Conservation (phyloP, 2,797 vertebrate species). For the Syndactyla subalaris region DNA sequence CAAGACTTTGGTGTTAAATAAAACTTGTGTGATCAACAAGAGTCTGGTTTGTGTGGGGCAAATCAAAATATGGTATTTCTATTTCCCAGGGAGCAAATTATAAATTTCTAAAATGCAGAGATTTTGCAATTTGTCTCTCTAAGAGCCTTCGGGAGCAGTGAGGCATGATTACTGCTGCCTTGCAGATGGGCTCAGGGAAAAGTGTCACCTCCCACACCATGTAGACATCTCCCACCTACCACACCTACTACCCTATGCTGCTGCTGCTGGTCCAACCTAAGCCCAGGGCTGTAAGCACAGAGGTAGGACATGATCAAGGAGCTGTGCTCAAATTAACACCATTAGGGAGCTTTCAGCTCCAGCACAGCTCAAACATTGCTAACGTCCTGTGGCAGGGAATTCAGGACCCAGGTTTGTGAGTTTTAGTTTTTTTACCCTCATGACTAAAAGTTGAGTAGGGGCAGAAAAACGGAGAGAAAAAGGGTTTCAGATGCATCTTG, state of each 20-base stretch:
- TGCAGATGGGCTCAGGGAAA: background rate
- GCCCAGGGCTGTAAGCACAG: background rate
- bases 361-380: background rate
- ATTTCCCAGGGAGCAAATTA: background rate
- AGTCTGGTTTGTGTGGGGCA: background rate
- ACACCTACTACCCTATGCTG: background rate
- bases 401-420: background rate
- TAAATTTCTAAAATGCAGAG: background rate
- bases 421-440: rapidly evolving
- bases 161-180: background rate
- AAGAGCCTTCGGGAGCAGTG: background rate
- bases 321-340: background rate
- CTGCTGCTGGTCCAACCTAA: background rate
- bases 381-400: background rate
- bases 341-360: background rate
- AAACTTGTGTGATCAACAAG: background rate
- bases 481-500: background rate
- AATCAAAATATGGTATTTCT: background rate
- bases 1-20: background rate
- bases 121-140: background rate
- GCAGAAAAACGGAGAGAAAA: background rate
- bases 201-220: rapidly evolving
- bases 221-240: background rate
- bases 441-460: background rate
- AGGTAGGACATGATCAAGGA: background rate